Evolutionary conservation across 2,113 vertebrate species (phyloP).

Genomic region (Passer montanus): DNA sequence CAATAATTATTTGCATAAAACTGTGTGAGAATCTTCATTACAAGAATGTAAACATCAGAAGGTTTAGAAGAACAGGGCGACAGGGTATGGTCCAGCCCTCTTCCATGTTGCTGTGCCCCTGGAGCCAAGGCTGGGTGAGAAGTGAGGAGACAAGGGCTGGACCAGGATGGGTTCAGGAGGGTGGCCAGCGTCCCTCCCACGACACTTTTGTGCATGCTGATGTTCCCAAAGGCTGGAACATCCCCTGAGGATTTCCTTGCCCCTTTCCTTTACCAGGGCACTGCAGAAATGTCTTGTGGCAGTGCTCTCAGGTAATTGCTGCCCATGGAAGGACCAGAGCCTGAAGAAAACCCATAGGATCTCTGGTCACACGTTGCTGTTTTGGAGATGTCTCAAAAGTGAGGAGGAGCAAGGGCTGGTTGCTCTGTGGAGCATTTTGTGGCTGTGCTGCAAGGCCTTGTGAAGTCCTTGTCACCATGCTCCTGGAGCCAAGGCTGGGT

Average conservation of each 20-base stretch:
- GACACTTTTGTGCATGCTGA: neutral
- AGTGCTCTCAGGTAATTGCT: neutral
- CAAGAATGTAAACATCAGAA: neutral
- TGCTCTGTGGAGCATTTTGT: neutral
- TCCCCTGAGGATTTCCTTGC: neutral
- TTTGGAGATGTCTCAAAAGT: neutral
- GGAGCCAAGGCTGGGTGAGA: neutral
- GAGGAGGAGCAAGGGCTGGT: neutral
- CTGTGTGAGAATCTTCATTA: neutral
- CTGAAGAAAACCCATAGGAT: neutral
- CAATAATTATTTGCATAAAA: neutral
- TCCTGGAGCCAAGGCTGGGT: neutral
- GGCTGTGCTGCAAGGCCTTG: neutral
- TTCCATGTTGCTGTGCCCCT: rapidly evolving
- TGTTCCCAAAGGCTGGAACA: neutral
- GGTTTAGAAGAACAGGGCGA: neutral
- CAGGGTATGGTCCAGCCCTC: neutral
- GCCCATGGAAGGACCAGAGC: neutral
- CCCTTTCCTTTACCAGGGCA: neutral
- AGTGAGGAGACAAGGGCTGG: neutral
- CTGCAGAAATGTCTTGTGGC: neutral
- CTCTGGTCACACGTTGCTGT: neutral
- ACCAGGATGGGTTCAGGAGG: neutral
- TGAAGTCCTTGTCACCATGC: no score
- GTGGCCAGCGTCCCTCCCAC: rapidly evolving